Conservation (phyloP, 1,140 invertebrate genomes). For the Macrobrachium rosenbergii region DNA sequence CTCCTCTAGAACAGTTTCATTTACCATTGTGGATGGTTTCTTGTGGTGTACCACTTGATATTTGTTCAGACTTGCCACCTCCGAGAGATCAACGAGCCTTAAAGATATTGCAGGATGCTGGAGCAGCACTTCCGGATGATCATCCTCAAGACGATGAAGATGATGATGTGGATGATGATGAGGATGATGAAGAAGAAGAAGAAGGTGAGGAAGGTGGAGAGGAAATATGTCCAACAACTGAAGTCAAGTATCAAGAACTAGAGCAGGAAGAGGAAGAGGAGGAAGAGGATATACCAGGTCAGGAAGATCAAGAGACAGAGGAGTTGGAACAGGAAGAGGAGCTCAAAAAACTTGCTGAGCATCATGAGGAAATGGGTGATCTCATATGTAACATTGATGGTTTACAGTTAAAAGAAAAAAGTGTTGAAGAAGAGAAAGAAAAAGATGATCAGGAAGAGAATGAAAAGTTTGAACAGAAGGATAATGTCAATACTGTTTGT, state of each 20-base stretch:
- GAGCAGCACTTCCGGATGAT: conserved; percentile 73
- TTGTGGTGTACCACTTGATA: conserved; percentile 67
- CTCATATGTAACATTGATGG: conserved; percentile 26
- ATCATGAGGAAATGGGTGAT: conserved; percentile 3
- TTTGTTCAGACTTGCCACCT: conserved; percentile 65
- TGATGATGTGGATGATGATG: conserved; percentile 62
- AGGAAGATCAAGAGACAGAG: background rate
- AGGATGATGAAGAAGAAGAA: conserved; percentile 69
- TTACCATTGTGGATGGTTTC: conserved; percentile 70
- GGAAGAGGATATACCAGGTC: conserved; percentile 13
- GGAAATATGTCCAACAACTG: conserved; percentile 67
- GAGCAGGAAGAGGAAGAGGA: conserved; percentile 53
- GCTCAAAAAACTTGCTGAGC: conserved; percentile 10
- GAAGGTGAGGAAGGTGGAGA: conserved; percentile 77
- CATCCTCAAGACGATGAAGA: conserved; percentile 63
- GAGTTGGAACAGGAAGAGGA: conserved; percentile 9
- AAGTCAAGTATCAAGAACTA: conserved; percentile 62
- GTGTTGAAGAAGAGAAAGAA: conserved; percentile 29
- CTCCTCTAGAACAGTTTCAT: conserved; percentile 71
- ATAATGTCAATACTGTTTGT: too few relatives aligned
- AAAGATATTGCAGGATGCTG: conserved; percentile 78
- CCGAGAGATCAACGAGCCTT: conserved; percentile 77
- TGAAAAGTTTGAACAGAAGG: background rate
- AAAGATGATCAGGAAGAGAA: conserved; percentile 39
- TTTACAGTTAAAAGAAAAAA: conserved; percentile 32